These are phyloP conservation scores for Montipora capricornis DNA, from an alignment of 64 coral and sea anemone species.

Conservation along the genomic window DNA sequence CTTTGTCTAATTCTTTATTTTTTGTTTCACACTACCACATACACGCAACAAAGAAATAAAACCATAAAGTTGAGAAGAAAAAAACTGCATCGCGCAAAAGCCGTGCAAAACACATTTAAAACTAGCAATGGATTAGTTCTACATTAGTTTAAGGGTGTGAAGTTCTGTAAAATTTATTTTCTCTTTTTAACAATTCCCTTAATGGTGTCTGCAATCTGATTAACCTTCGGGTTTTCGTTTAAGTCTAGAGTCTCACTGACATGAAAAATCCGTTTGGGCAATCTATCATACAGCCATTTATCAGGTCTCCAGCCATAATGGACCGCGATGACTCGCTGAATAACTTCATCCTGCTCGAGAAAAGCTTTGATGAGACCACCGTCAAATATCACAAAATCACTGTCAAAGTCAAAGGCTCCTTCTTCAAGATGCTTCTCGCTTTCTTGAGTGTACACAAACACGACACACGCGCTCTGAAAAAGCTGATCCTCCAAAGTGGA, in stretches of 20 bases:
- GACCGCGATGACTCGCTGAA: constrained; percentile 33
- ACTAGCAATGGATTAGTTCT: too few relatives aligned
- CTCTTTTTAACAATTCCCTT: constrained; percentile 31
- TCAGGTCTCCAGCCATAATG: constrained; percentile 38
- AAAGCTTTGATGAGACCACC: constrained; percentile 70
- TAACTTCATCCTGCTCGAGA: constrained; percentile 35
- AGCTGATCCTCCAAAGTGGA: constrained; percentile 68
- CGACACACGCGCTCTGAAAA: constrained; percentile 45
- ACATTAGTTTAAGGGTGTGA: too few relatives aligned
- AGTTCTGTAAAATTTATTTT: neutral
- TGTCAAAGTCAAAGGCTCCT: constrained; percentile 41
- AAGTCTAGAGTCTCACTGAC: constrained; percentile 33
- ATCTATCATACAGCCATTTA: constrained; percentile 36
- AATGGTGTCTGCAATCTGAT: constrained; percentile 53
- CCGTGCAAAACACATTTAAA: too few relatives aligned
- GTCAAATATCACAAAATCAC: constrained; percentile 47
- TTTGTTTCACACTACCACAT: too few relatives aligned
- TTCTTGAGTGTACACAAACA: constrained; percentile 52
- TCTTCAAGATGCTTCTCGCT: constrained; percentile 53
- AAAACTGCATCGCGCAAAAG: too few relatives aligned
- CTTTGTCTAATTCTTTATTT: too few relatives aligned
- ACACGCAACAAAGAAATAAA: too few relatives aligned
- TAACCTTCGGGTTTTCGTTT: constrained; percentile 39
- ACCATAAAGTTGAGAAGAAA: too few relatives aligned
- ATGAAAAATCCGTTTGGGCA: constrained; percentile 45